Percentiles rank a stretch among this genome's conserved stretches.
These are phyloP conservation scores for Desmodus rotundus DNA, from an alignment of 2,113 vertebrate species.

Conservation along the genomic window DNA sequence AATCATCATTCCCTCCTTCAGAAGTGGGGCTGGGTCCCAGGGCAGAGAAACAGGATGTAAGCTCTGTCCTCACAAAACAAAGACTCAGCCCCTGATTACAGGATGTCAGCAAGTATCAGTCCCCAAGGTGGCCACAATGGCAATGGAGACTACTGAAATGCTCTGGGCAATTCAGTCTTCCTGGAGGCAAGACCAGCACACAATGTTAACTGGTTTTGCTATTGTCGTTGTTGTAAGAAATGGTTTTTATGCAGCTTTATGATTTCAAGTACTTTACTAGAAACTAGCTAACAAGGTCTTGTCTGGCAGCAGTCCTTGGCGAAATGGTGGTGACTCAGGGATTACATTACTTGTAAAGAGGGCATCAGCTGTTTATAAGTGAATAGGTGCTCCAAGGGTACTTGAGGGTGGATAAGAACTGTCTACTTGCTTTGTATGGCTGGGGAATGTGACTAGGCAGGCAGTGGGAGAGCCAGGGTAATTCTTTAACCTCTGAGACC, in stretches of 20 bases:
- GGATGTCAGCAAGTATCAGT: background rate
- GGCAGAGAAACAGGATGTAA: background rate
- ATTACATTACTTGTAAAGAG: conserved; percentile 43
- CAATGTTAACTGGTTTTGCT: background rate
- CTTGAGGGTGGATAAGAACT: conserved; percentile 49
- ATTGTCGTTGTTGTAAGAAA: background rate
- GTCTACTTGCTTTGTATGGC: conserved; percentile 37
- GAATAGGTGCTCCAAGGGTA: conserved; percentile 42
- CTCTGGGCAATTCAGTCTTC: background rate
- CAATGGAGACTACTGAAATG: background rate
- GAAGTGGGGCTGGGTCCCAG: background rate
- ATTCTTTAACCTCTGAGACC: conserved; percentile 45
- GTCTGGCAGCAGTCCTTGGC: conserved; percentile 28
- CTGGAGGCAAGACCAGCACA: background rate
- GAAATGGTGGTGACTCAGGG: background rate
- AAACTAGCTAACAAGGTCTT: conserved; percentile 41
- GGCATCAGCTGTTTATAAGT: conserved; percentile 15
- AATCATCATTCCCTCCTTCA: background rate
- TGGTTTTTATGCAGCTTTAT: background rate
- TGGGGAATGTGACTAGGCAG: background rate
- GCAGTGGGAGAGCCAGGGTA: conserved; percentile 15
- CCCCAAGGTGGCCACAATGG: background rate
- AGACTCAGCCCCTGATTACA: background rate
- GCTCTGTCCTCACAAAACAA: background rate
- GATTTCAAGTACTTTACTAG: conserved; percentile 33